Base-by-base conservation (phyloP, 2,797 vertebrate species). In the Parambassis ranga region DNA sequence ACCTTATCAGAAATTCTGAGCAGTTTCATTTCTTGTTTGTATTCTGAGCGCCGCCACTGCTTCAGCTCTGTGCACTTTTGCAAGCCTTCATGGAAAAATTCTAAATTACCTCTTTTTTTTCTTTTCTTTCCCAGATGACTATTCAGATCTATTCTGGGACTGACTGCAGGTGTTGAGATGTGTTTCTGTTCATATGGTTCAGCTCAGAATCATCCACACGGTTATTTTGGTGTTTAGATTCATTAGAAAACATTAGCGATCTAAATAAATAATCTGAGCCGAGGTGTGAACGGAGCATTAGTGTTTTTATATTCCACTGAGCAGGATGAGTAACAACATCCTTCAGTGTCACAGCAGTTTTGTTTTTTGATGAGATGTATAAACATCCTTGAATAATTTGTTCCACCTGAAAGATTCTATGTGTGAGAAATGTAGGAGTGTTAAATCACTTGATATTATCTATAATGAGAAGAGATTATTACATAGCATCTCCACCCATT, bases 1-100 rank as follows among this genome's bases (percentile, higher is more conserved):
- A 44, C 15, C 38, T 43, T 27, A 30, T 66, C 10, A 38, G 30
- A 50, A 3, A 62, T 63, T 61, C 37, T 32, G 14, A 56, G 23
- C 35, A 31, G 5, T 36, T 57, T 16, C 14, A 27, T 2, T n/a
- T 63, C 31, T 42, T 60, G 14, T 49, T 75, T 42, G 27, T 20
- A 62, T 49, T 75, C 28, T 51, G 37, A 76, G 20, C 30, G 43
- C 47, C 41, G 16, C n/a, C 15, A n/a, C 7, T 15, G 15, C n/a
- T 60, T 44, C 9, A 37, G 14, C 30, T 37, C 8, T 15, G 5
- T 44, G 46, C 48, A 52, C 32, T 30, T 7, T 16, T 18, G n/a
- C 4, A 35, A 50, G n/a, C 22, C 28, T 33, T 35, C 22, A 6
- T 42, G 16, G 14, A 44, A 22, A 8, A 53, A 51, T 42, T 41